Conservation (phyloP, 64 coral and sea anemone genomes). For the Porites lutea region DNA sequence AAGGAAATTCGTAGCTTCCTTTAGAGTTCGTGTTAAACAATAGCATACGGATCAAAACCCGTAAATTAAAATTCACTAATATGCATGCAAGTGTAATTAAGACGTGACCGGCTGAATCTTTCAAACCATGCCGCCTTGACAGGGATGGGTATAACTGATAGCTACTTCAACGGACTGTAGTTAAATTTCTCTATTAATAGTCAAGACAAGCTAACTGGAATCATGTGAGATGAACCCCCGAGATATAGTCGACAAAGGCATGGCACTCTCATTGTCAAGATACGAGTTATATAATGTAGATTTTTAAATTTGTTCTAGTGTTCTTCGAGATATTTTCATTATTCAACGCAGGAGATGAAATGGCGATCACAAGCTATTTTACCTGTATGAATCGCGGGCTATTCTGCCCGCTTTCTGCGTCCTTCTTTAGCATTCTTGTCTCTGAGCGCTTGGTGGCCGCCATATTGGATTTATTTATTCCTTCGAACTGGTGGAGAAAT, state of each 20-base stretch:
- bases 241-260: no score
- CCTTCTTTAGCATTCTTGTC: conserved; percentile 23
- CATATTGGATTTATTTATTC: conserved; percentile 38
- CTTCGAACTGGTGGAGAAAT: conserved; percentile 14
- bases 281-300: not conserved
- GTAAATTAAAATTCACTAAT: conserved; percentile 3
- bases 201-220: no score
- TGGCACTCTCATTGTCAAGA: not conserved
- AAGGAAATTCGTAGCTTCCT: conserved; percentile 16
- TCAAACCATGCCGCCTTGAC: not conserved
- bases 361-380: not conserved
- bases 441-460: conserved; percentile 36
- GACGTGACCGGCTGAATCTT: not conserved
- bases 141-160: not conserved
- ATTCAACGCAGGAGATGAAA: not conserved
- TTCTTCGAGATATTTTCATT: not conserved
- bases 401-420: not conserved
- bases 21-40: not conserved
- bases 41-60: not conserved
- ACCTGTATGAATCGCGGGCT: conserved; percentile 37
- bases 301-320: not conserved
- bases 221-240: no score
- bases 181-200: no score
- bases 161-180: no score
- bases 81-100: not conserved